Conservation (phyloP, 2,113 vertebrate genomes). For the Dipodomys ordii region DNA sequence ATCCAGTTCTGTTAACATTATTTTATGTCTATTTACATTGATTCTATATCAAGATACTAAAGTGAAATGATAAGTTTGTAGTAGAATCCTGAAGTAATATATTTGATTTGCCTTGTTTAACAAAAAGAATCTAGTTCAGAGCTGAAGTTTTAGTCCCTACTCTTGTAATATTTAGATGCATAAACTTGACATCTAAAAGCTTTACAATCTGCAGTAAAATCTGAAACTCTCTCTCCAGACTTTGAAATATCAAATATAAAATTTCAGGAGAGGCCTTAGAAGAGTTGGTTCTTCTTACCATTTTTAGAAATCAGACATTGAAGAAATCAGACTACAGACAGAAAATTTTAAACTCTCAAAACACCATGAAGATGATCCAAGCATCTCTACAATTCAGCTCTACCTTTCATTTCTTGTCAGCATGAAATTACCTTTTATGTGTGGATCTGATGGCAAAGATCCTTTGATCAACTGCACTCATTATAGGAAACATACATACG, state of each 20-base stretch:
- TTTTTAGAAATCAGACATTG: neutral
- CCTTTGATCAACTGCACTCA: neutral
- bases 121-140: neutral
- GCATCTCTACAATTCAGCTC: neutral
- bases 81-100: neutral
- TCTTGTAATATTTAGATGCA: neutral
- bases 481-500: neutral
- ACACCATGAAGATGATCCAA: neutral
- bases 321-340: neutral
- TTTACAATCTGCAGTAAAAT: neutral
- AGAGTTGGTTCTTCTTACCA: neutral
- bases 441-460: neutral
- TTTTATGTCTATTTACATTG: neutral
- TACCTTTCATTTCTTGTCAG: neutral
- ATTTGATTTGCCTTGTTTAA: neutral
- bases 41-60: neutral
- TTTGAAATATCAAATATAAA: neutral
- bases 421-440: neutral
- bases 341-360: neutral
- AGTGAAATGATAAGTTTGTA: neutral
- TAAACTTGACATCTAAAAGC: neutral
- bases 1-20: neutral
- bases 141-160: neutral
- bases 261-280: neutral
- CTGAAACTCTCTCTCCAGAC: neutral